Base-by-base conservation (phyloP, 1,140 invertebrate species). In the Coelopa frigida region DNA sequence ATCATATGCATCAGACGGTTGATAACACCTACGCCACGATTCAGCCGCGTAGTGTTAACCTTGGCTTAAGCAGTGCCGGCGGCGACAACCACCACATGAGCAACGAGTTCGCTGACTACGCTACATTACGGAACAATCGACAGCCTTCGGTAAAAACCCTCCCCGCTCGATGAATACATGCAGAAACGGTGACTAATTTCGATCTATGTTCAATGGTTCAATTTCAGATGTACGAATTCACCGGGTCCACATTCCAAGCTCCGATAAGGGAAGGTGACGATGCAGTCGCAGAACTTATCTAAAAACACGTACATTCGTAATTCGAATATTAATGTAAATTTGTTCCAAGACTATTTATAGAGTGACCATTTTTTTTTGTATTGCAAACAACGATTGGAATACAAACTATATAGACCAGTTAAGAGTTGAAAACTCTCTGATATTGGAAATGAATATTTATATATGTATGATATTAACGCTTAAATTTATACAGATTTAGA, bases 1-100 rank as follows among this genome's bases (percentile, higher is more conserved):
- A 75, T 56, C 74, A 72, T 31, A 73, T 74, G 29, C 73, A 75
- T 53, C 60, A 62, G 48, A 48, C 59, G 33, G 58, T 66, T 36
- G 86, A 89, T 66, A 89, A 90, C 61, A 89, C 87, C 22, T 91
- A 91, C 68, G 88, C 87, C 10, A 91, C 88, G 20, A 90, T 91
- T 55, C 84, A 87, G 56, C 83, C 83, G 61, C 78, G 83, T 41
- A 72, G 73, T 51, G 23, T 24, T 71, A 49, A 44, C 35, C 47
- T 44, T 37, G 42, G 76, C 50, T 65, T 58, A 50, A 56, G 56
- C 57, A 59, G 68, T 57, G 49, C 49, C 11, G 49, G 60, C 52
- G 35, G 55, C 5, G 35, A 44, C 33, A 32, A 41, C 49, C 64
- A 68, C 54, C 69, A 71, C 65, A 69, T 70, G 53, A 65, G 21